A percentile compares a stretch with the other conserved stretches of the same genome.
phyloP scores from a whole-genome alignment of 2,113 vertebrate species.

The Periophthalmodon schlosseri region DNA sequence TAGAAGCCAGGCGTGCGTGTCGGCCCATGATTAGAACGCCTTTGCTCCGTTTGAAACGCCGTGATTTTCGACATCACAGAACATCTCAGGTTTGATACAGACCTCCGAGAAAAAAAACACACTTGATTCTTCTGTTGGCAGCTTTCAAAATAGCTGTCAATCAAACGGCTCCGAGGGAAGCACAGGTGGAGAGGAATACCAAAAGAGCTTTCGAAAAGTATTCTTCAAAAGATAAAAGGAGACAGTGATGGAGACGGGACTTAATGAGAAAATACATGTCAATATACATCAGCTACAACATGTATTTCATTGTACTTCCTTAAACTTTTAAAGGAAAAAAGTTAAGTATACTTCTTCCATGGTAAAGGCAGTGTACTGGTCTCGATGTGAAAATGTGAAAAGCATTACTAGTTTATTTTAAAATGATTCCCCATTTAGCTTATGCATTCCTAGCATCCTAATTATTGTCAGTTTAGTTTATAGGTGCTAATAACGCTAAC shows the following conservation, averaged over 20 bases:
- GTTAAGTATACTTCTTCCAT: no score
- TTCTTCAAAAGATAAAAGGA: slow-evolving; percentile 9
- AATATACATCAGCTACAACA: no score
- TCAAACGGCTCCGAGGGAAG: slow-evolving; percentile 43
- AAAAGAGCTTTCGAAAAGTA: slow-evolving; percentile 26
- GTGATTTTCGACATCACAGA: slow-evolving; percentile 52
- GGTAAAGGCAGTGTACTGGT: no score
- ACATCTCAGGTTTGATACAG: slow-evolving; percentile 50
- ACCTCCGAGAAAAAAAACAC: slow-evolving; percentile 13
- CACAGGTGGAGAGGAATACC: slow-evolving; percentile 34
- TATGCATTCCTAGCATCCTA: no score
- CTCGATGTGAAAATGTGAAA: no score
- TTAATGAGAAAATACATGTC: background rate
- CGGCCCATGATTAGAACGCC: slow-evolving; percentile 37
- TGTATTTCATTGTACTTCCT: no score
- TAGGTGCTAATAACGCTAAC: no score
- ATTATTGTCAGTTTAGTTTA: no score
- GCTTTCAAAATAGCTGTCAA: slow-evolving; percentile 55
- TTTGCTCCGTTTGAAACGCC: slow-evolving; percentile 37
- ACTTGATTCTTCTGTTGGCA: slow-evolving; percentile 43
- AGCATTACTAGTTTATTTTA: no score
- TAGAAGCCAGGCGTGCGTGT: slow-evolving; percentile 28
- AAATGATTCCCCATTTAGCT: no score
- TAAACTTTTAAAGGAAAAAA: no score
- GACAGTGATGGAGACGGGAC: background rate